Percentiles rank a stretch among this genome's conserved stretches.
These are phyloP conservation scores for Habropoda laboriosa DNA, from an alignment of 1,140 invertebrate genomes.

Conservation along the genomic window DNA sequence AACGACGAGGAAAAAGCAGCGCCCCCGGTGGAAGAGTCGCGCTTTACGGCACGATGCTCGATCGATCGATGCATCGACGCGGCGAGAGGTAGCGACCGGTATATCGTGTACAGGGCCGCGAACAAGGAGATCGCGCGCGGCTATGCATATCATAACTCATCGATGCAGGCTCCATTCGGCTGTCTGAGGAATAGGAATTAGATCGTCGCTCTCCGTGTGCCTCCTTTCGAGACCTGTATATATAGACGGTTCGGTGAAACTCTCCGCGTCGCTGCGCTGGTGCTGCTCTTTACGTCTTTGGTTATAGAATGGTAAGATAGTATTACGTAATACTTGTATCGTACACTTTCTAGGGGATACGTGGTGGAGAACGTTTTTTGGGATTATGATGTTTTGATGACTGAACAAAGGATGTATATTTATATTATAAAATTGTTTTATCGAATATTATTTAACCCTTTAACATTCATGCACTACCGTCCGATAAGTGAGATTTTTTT, in stretches of 20 bases:
- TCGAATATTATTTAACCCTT: no score
- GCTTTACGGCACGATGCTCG: not conserved
- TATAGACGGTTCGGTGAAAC: conserved; percentile 42
- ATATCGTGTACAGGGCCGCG: conserved; percentile 12
- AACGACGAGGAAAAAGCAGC: conserved; percentile 34
- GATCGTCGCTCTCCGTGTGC: conserved; percentile 31
- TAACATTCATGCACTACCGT: no score
- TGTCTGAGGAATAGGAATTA: conserved; percentile 42
- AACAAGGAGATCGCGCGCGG: conserved; percentile 15
- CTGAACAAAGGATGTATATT: no score
- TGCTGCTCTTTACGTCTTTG: conserved; percentile 47
- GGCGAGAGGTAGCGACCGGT: conserved; percentile 31
- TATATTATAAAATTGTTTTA: no score
- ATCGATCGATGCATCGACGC: conserved; percentile 36
- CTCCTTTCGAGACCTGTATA: conserved; percentile 13
- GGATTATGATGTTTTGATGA: no score
- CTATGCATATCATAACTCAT: conserved; percentile 57
- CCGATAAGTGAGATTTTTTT: no score
- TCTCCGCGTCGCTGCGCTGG: no score
- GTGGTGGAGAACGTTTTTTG: not conserved
- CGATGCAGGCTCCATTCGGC: conserved; percentile 29
- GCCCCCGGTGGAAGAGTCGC: conserved; percentile 34
- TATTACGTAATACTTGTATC: conserved; percentile 42
- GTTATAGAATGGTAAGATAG: no score
- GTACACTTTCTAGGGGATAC: conserved; percentile 15